Percentiles rank a stretch among this genome's conserved stretches.
phyloP scores from a whole-genome alignment of 2,797 vertebrate genomes.

The Gila robusta region DNA sequence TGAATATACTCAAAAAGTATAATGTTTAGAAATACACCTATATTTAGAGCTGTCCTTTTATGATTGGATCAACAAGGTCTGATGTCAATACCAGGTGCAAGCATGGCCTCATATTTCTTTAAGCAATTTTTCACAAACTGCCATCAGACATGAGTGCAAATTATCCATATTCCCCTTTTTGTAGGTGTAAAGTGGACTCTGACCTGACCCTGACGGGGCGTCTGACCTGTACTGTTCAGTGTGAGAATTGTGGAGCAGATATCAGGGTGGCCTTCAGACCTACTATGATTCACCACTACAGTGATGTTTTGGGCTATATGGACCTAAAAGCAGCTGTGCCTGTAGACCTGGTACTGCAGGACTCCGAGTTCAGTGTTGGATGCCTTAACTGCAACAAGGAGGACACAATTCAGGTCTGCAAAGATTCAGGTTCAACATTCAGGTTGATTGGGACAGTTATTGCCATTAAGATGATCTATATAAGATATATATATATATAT shows the following conservation, averaged over 20 bases:
- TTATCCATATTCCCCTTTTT: neutral
- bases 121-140: neutral
- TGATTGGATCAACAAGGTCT: neutral
- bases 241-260: constrained; percentile 80
- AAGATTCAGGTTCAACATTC: neutral
- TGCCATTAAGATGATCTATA: no score
- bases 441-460: no score
- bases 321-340: constrained; percentile 79
- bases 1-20: neutral
- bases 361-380: constrained; percentile 75
- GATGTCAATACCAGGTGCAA: neutral
- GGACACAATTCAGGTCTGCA: constrained; percentile 72
- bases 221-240: constrained; percentile 76
- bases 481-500: no score
- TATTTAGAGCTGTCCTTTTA: neutral
- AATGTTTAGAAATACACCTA: neutral
- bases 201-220: constrained; percentile 78
- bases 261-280: constrained; percentile 80
- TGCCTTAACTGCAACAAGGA: constrained; percentile 84
- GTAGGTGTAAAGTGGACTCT: constrained; percentile 83
- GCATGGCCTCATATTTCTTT: neutral
- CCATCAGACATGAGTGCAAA: neutral
- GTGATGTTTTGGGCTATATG: constrained; percentile 83
- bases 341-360: constrained; percentile 81
- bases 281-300: constrained; percentile 82